A percentile compares a stretch with the other conserved stretches of the same genome.
phyloP scores from a whole-genome alignment of 2,797 vertebrate species.

The Fistularia tabacaria region DNA sequence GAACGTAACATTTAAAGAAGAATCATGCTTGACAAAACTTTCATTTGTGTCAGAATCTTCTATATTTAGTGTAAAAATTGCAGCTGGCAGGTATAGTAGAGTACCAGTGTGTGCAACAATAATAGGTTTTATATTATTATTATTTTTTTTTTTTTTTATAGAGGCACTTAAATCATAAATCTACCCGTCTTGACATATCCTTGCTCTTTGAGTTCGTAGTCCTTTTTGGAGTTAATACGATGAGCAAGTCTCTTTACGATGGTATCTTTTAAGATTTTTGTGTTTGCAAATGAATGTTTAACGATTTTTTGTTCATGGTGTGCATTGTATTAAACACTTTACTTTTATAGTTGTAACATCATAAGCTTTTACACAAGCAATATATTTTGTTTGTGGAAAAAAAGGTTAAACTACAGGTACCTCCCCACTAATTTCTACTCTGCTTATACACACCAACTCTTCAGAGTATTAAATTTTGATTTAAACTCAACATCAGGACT shows the following conservation, averaged over 20 bases:
- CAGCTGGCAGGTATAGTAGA: constrained; percentile 39
- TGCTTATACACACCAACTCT: constrained; percentile 46
- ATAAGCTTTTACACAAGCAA: constrained; percentile 66
- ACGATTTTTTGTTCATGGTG: constrained; percentile 25
- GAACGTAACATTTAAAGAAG: constrained; percentile 48
- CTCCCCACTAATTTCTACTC: constrained; percentile 16
- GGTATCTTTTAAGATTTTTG: constrained; percentile 15
- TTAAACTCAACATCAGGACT: constrained; percentile 31
- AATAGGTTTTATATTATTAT: constrained; percentile 47
- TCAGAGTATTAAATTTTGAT: constrained; percentile 53
- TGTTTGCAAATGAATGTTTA: constrained; percentile 10
- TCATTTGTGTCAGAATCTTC: constrained; percentile 47
- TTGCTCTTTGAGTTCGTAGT: constrained; percentile 22
- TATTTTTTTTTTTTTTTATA: constrained; percentile 42
- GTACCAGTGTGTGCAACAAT: constrained; percentile 37
- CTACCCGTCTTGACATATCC: constrained; percentile 29
- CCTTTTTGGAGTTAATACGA: constrained; percentile 21
- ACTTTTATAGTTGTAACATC: constrained; percentile 51
- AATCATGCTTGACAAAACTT: constrained; percentile 42
- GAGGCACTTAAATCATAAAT: constrained; percentile 32
- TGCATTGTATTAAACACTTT: constrained; percentile 54
- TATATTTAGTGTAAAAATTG: constrained; percentile 34
- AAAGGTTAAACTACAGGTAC: constrained; percentile 44
- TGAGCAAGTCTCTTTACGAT: constrained; percentile 38
- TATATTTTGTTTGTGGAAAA: constrained; percentile 54